phyloP scores from a whole-genome alignment of 2,797 vertebrate species.

The Cheirogaleus major region DNA sequence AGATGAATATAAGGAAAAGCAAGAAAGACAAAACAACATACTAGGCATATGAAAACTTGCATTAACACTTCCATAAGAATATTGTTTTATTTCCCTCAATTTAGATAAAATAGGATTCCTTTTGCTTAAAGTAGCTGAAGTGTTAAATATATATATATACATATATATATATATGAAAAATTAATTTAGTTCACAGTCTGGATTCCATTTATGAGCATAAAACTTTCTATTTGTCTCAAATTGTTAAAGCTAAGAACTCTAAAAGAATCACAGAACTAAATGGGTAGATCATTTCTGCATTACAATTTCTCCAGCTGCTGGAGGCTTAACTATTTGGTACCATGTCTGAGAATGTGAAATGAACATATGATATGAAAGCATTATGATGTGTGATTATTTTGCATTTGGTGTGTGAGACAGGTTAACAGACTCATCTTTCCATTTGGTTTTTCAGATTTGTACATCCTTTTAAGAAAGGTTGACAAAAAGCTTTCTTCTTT shows the following conservation, averaged over 20 bases:
- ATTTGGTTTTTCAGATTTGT: constrained; percentile 64
- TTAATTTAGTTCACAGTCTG: constrained; percentile 26
- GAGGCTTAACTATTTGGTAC: background rate
- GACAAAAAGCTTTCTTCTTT: constrained; percentile 71
- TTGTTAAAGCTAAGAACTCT: background rate
- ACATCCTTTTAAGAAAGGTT: constrained; percentile 28
- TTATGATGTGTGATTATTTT: constrained; percentile 58
- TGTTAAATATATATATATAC: background rate
- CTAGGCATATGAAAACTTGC: background rate
- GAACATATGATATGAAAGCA: constrained; percentile 38
- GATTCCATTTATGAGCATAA: background rate
- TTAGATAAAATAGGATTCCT: background rate
- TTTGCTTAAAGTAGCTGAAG: background rate
- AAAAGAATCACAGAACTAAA: background rate
- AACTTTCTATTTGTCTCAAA: constrained; percentile 9
- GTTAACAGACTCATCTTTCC: constrained; percentile 54
- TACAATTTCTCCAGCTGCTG: constrained; percentile 31
- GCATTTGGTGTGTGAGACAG: constrained; percentile 61
- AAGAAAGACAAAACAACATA: background rate
- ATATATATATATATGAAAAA: background rate
- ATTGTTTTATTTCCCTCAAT: background rate
- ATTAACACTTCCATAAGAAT: background rate
- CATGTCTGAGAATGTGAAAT: constrained; percentile 43
- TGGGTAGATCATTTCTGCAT: background rate
- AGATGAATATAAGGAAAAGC: background rate